phyloP scores from a whole-genome alignment of 2,888 invertebrate species.

The Tanypteryx hageni region DNA sequence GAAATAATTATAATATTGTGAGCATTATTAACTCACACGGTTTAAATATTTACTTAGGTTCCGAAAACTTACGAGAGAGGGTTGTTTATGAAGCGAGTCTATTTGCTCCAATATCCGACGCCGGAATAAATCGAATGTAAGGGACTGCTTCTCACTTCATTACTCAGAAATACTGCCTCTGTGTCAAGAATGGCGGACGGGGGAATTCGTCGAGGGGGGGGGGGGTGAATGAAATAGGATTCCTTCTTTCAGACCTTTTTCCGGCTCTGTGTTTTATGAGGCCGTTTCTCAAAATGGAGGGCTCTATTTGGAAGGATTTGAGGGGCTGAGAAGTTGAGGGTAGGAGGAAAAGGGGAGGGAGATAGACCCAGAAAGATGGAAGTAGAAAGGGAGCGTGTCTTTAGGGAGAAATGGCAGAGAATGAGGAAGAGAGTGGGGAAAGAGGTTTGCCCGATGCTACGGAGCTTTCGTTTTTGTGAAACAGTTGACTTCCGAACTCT shows the following conservation, averaged over 20 bases:
- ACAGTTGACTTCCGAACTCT: not conserved
- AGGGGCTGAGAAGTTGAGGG: not conserved
- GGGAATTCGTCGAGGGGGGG: not conserved
- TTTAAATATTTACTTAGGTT: too few species aligned
- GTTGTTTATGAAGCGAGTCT: not conserved
- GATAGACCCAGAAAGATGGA: too few species aligned
- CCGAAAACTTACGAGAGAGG: not conserved
- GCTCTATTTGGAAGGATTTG: not conserved
- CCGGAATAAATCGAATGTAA: conserved; percentile 1
- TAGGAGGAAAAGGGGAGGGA: not conserved
- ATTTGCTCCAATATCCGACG: not conserved
- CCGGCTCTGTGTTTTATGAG: conserved; percentile 19
- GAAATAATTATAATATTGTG: too few species aligned
- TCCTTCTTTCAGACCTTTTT: not conserved
- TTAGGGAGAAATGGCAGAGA: too few species aligned
- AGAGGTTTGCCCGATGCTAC: not conserved
- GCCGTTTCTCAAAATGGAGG: conserved; percentile 23
- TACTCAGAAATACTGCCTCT: conserved; percentile 21
- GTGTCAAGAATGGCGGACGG: not conserved
- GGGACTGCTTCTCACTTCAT: conserved; percentile 1
- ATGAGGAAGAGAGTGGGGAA: not conserved
- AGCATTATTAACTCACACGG: too few species aligned
- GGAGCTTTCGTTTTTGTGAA: not conserved
- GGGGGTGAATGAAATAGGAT: not conserved
- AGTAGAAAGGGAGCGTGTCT: too few species aligned